Conservation (phyloP, 2,888 invertebrate species). For the Platycheirus rosarum region DNA sequence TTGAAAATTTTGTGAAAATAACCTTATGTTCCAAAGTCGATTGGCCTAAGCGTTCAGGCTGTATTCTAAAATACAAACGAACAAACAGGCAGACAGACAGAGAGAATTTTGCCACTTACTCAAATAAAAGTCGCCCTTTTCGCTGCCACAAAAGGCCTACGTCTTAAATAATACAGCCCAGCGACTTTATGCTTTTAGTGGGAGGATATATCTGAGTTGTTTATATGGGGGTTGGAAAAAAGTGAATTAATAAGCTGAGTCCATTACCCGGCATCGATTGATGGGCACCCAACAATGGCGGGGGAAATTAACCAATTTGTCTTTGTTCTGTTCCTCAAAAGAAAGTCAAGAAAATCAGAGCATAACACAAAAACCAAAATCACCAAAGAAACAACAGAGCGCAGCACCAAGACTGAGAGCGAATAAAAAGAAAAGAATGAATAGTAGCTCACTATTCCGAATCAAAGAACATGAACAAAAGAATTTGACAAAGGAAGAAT, state of each 20-base stretch:
- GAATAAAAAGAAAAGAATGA: constrained; percentile 41
- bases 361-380: constrained; percentile 75
- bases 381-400: constrained; percentile 53
- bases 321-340: constrained; percentile 79
- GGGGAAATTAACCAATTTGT: constrained; percentile 82
- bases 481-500: constrained; percentile 67
- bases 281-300: constrained; percentile 81
- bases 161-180: not conserved
- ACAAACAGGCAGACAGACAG: too few relatives aligned
- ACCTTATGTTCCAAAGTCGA: too few relatives aligned
- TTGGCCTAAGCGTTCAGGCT: too few relatives aligned
- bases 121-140: too few relatives aligned
- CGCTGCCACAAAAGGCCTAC: too few relatives aligned
- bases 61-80: too few relatives aligned
- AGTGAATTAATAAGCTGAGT: constrained; percentile 80
- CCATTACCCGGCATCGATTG: constrained; percentile 82
- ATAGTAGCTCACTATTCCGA: constrained; percentile 59
- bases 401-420: constrained; percentile 36
- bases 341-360: constrained; percentile 66
- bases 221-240: constrained; percentile 38
- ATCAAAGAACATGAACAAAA: constrained; percentile 69
- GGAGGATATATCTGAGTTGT: not conserved
- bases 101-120: too few relatives aligned
- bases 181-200: not conserved
- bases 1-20: too few relatives aligned